Conservation (phyloP, 1,140 invertebrate genomes). For the Lethocerus indicus region DNA sequence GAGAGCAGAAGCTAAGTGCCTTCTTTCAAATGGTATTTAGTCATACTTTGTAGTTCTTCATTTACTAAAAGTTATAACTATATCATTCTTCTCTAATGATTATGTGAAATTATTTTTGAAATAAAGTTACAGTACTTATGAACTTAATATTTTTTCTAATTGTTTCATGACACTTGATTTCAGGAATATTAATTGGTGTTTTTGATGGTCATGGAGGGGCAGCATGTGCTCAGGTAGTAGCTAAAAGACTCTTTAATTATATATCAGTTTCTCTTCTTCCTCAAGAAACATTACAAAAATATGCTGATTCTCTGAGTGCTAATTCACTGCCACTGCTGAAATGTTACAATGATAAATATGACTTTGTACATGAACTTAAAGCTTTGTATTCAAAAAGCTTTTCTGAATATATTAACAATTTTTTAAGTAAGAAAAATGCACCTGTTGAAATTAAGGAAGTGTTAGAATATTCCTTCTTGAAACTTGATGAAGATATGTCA, state of each 20-base stretch:
- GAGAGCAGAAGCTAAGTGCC: slow-evolving; percentile 59
- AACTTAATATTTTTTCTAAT: too few relatives aligned
- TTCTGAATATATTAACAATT: slow-evolving; percentile 25
- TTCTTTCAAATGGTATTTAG: slow-evolving; percentile 47
- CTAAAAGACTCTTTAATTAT: slow-evolving; percentile 74
- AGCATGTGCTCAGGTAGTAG: slow-evolving; percentile 76
- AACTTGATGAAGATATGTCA: slow-evolving; percentile 64
- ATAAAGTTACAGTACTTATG: too few relatives aligned
- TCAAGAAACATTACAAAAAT: slow-evolving; percentile 22
- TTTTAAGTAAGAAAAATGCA: slow-evolving; percentile 11
- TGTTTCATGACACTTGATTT: too few relatives aligned
- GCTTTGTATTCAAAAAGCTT: slow-evolving; percentile 54
- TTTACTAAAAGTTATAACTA: too few relatives aligned
- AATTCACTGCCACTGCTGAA: not conserved
- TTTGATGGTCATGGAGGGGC: slow-evolving; percentile 91
- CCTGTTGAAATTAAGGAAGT: slow-evolving; percentile 57
- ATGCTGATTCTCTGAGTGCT: not conserved
- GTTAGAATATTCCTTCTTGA: slow-evolving; percentile 45
- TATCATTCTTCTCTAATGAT: too few relatives aligned
- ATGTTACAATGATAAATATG: slow-evolving; percentile 48
- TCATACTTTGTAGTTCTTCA: too few relatives aligned
- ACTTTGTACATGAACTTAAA: slow-evolving; percentile 55
- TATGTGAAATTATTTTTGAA: too few relatives aligned
- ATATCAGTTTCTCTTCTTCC: slow-evolving; percentile 66
- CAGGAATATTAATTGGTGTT: slow-evolving; percentile 75